A percentile compares a stretch with the other conserved stretches of the same genome.
These are phyloP conservation scores for Elephas maximus DNA, from an alignment of 2,113 vertebrate species.

Conservation along the genomic window DNA sequence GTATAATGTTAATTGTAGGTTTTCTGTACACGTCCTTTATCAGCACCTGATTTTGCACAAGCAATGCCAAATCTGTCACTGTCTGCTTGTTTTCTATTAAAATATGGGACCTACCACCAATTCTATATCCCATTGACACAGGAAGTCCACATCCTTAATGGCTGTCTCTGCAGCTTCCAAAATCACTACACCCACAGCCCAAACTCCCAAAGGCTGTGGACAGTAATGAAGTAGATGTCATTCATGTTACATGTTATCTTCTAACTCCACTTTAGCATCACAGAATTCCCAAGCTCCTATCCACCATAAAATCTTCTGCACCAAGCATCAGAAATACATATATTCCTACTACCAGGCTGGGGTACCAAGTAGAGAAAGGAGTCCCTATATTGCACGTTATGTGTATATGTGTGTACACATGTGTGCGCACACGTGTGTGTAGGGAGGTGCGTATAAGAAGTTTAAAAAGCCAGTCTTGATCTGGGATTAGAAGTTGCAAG, in stretches of 20 bases:
- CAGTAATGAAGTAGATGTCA: background rate
- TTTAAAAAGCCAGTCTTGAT: conserved; percentile 28
- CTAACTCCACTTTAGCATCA: background rate
- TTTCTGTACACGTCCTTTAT: background rate
- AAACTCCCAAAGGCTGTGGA: background rate
- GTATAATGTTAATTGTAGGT: background rate
- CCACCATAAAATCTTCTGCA: background rate
- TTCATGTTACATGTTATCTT: background rate
- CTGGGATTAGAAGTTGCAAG: background rate
- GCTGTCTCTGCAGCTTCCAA: background rate
- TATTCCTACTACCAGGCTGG: background rate
- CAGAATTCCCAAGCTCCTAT: background rate
- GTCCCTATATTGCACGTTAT: background rate
- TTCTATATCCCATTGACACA: background rate
- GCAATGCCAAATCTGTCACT: background rate
- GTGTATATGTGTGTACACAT: background rate
- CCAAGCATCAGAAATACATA: background rate
- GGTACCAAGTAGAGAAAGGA: background rate
- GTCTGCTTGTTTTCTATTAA: background rate
- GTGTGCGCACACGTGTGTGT: too few relatives aligned
- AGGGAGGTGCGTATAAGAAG: background rate
- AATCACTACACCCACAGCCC: background rate
- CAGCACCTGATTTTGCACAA: background rate
- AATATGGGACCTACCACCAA: background rate
- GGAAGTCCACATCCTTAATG: background rate